Evolutionary conservation across 2,888 invertebrate genomes (phyloP).

Genomic region (Cataglyphis cursor): DNA sequence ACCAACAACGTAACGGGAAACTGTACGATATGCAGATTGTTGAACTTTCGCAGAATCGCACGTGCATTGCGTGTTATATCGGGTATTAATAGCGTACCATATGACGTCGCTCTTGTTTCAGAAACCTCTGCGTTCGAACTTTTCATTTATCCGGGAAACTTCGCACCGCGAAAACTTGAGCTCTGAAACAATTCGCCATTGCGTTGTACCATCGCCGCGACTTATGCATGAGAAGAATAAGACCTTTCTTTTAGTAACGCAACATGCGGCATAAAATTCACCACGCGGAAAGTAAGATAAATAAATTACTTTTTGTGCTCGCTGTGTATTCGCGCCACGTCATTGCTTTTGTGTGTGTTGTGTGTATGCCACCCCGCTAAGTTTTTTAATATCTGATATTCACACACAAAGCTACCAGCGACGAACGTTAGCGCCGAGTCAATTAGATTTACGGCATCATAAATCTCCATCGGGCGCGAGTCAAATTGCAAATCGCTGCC

Average conservation of each 20-base stretch:
- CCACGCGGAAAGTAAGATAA: conserved; percentile 17
- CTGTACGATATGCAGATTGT: conserved; percentile 59
- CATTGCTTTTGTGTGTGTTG: conserved; percentile 9
- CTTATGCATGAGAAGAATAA: conserved; percentile 30
- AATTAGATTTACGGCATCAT: conserved; percentile 53
- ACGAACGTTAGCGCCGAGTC: conserved; percentile 51
- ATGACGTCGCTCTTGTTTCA: conserved; percentile 4
- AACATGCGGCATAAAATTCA: conserved; percentile 12
- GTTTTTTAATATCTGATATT: conserved; percentile 44
- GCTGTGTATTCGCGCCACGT: conserved; percentile 34
- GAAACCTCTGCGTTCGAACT: not conserved
- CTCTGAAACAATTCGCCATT: conserved; percentile 23
- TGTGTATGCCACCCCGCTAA: conserved; percentile 9
- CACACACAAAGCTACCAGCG: conserved; percentile 33
- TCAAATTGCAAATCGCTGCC: conserved; percentile 69
- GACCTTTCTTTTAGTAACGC: conserved; percentile 31
- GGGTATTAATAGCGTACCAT: conserved; percentile 62
- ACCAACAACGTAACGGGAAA: conserved; percentile 40
- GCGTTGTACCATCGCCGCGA: not conserved
- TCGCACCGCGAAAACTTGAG: not conserved
- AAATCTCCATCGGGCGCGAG: conserved; percentile 53
- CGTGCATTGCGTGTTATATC: conserved; percentile 67
- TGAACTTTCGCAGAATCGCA: conserved; percentile 61
- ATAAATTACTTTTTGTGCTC: conserved; percentile 43
- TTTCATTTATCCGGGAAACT: conserved; percentile 37